phyloP scores from a whole-genome alignment of 2,888 invertebrate genomes.

The Diloba caeruleocephala region DNA sequence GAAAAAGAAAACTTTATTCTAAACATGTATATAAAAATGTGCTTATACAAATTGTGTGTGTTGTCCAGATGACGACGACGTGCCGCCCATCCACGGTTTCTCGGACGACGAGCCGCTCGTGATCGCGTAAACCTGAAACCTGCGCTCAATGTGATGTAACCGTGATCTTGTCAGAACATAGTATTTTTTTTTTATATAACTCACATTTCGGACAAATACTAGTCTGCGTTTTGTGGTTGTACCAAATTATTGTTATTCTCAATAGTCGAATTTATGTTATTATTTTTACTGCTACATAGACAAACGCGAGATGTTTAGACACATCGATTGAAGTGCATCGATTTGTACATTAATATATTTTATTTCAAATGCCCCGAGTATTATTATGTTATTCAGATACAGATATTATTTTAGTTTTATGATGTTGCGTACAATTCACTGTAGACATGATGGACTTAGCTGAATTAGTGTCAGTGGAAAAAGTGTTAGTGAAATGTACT shows the following conservation, averaged over 20 bases:
- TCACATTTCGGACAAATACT: constrained; percentile 26
- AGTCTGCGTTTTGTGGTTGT: constrained; percentile 37
- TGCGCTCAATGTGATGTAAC: constrained; percentile 65
- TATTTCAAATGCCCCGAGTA: constrained; percentile 57
- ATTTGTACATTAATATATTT: constrained; percentile 36
- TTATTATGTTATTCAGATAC: constrained; percentile 65
- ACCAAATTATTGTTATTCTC: constrained; percentile 24
- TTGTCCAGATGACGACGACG: constrained; percentile 94
- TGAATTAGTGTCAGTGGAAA: constrained; percentile 48
- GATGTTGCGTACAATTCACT: constrained; percentile 40
- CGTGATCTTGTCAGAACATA: constrained; percentile 77
- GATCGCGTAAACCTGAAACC: constrained; percentile 91
- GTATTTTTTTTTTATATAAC: constrained; percentile 68
- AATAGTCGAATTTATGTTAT: constrained; percentile 25
- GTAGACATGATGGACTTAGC: constrained; percentile 20
- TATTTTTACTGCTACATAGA: constrained; percentile 15
- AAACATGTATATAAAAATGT: constrained; percentile 9
- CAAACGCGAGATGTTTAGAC: constrained; percentile 8
- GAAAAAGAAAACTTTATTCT: constrained; percentile 27
- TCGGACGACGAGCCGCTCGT: constrained; percentile 98
- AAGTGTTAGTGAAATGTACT: constrained; percentile 51
- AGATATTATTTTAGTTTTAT: constrained; percentile 55
- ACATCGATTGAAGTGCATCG: constrained; percentile 27
- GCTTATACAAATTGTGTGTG: constrained; percentile 9
- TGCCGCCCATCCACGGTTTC: constrained; percentile 96